Base-by-base conservation (phyloP, 2,797 vertebrate genomes). In the Paedocypris micromegethes region DNA sequence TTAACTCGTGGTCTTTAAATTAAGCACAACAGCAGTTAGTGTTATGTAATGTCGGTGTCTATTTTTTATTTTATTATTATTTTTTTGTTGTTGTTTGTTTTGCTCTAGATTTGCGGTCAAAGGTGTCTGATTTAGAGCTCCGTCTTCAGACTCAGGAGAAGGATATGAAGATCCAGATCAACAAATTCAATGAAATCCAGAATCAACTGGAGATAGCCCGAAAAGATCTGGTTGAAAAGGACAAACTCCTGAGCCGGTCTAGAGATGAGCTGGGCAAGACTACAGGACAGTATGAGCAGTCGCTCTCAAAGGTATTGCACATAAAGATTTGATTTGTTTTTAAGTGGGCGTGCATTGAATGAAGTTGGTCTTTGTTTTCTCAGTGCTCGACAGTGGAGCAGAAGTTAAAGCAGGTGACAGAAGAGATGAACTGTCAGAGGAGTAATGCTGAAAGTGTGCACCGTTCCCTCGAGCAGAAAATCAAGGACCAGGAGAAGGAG, bases 391-490 rank as follows among this genome's bases (percentile, higher is more conserved):
- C 76, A 7, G 57, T 90, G 70, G 93, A 97, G 76, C 91, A 93
- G 71, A 97, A 93, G 79, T 76, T 95, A 75, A 97, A 92, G 78
- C 92, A 91, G 69, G 75, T 93, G 59, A 88, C 91, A 0, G 93
- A 97, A 70, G 93, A 97, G 81, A 85, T 94, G 83, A 91, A 74
- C 62, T 97, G 93, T 78, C 93, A 96, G 79, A 89, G 93, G 63
- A 93, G 96, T 85, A 98, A 96, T n/a, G 88, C 92, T 58, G 92
- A 96, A 72, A 94, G 87, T 42, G 78, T 88, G 82, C 88, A 77
- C 59, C 81, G 79, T 62, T 85, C 88, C 54, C 80, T 93, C 82
- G 93, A 97, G 79, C 91, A 95, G 83, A 96, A 92, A 82, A 81
- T 94, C 58, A 97, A 95, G 70, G 90, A 92, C 73, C 92, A 90